A percentile compares a stretch with the other conserved stretches of the same genome.
phyloP scores from a whole-genome alignment of 2,113 vertebrate genomes.

The Dicentrarchus labrax region DNA sequence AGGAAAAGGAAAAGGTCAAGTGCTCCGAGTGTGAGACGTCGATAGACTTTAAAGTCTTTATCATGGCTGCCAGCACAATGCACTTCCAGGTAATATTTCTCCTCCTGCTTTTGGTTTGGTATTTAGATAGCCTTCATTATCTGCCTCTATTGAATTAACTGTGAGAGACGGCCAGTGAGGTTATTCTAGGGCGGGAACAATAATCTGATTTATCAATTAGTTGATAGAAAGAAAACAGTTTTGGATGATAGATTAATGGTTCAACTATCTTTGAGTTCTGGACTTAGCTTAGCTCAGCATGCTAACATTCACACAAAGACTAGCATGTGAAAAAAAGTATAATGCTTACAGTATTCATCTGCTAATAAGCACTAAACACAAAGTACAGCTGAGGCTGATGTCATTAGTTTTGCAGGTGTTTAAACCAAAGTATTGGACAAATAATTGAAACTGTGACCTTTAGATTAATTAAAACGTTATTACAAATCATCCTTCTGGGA shows the following conservation, averaged over 20 bases:
- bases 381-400: too few relatives aligned
- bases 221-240: background rate
- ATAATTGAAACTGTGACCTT: too few relatives aligned
- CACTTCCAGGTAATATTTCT: background rate
- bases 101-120: background rate
- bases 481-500: background rate
- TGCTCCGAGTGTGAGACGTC: slow-evolving; percentile 5
- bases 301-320: background rate
- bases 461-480: background rate
- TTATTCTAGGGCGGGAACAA: background rate
- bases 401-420: too few relatives aligned
- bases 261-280: background rate
- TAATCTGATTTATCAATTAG: background rate
- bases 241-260: background rate
- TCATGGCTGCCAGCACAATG: background rate
- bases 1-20: slow-evolving; percentile 62
- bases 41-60: slow-evolving; percentile 31
- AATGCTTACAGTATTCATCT: background rate
- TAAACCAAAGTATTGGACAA: too few relatives aligned
- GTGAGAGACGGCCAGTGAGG: background rate
- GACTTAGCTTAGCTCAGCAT: background rate
- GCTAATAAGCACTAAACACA: too few relatives aligned
- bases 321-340: background rate
- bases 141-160: background rate
- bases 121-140: slow-evolving; percentile 20